Percentiles rank a stretch among this genome's conserved stretches.
Evolutionary conservation across 2,797 vertebrate genomes (phyloP).

Genomic region (Parambassis ranga): DNA sequence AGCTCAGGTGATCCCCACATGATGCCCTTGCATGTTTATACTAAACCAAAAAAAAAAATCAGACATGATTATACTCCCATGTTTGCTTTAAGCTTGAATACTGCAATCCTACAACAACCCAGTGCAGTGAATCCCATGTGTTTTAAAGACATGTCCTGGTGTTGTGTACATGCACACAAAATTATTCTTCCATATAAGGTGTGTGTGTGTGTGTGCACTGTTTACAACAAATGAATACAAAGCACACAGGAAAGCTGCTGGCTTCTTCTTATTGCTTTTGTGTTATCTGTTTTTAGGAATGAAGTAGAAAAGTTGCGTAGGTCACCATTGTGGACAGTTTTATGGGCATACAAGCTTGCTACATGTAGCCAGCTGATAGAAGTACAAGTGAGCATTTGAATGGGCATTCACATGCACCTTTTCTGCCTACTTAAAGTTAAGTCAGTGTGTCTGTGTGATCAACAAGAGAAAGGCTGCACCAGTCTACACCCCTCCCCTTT

Average conservation of each 20-base stretch:
- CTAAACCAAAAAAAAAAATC: no score
- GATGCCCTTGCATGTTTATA: no score
- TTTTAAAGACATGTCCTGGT: no score
- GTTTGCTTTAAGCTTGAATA: no score
- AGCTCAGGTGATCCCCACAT: no score
- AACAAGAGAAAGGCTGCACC: constrained; percentile 24
- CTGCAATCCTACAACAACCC: no score
- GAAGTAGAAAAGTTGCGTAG: not conserved
- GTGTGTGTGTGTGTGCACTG: not conserved
- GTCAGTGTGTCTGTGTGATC: constrained; percentile 28
- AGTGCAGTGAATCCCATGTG: no score
- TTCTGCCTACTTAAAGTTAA: constrained; percentile 5
- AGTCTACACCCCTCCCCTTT: constrained; percentile 39
- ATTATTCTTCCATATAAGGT: not conserved
- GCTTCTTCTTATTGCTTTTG: no score
- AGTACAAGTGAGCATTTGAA: constrained; percentile 19
- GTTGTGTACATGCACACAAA: no score
- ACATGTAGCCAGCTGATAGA: not conserved
- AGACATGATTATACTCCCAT: no score
- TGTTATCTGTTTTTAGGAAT: not conserved
- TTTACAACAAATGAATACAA: not conserved
- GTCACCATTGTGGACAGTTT: not conserved
- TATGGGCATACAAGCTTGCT: not conserved
- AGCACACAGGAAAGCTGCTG: not conserved
- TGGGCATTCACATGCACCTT: constrained; percentile 23